These are phyloP conservation scores for Syndactyla subalaris DNA, from an alignment of 2,797 vertebrate species.

Conservation along the genomic window DNA sequence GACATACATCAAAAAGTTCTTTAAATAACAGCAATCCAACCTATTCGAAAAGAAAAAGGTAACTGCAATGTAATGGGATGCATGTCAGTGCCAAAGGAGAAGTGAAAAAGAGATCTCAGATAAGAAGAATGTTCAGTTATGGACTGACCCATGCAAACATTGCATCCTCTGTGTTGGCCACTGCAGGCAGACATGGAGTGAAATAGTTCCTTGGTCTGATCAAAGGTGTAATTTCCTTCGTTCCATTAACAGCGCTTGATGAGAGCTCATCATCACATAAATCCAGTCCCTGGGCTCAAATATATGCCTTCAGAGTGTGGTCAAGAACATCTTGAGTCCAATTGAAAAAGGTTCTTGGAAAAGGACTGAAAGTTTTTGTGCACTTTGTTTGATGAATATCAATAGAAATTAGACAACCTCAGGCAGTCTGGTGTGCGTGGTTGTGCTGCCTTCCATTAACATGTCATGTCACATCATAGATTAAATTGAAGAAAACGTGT, in stretches of 20 bases:
- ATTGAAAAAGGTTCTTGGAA: neutral
- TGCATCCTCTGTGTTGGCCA: neutral
- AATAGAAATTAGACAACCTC: neutral
- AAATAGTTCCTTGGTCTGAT: neutral
- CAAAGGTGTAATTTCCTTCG: neutral
- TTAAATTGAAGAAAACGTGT: conserved; percentile 13
- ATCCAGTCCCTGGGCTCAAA: neutral
- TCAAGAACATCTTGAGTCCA: neutral
- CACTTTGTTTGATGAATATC: neutral
- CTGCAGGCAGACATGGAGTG: neutral
- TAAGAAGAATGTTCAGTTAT: neutral
- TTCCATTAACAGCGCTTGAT: neutral
- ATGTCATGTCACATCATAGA: neutral
- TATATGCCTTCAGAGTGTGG: neutral
- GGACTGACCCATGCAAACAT: neutral
- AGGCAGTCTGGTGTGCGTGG: neutral
- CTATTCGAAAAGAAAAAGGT: neutral
- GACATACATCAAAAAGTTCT: neutral
- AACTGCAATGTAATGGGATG: neutral
- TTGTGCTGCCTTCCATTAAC: neutral
- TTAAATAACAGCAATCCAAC: neutral
- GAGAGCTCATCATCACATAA: neutral
- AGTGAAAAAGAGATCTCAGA: neutral
- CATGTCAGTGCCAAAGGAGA: neutral
- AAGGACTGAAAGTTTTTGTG: neutral